Base-by-base conservation (phyloP, 35 echinoderm and acorn worm species). In the Lytechinus variegatus region DNA sequence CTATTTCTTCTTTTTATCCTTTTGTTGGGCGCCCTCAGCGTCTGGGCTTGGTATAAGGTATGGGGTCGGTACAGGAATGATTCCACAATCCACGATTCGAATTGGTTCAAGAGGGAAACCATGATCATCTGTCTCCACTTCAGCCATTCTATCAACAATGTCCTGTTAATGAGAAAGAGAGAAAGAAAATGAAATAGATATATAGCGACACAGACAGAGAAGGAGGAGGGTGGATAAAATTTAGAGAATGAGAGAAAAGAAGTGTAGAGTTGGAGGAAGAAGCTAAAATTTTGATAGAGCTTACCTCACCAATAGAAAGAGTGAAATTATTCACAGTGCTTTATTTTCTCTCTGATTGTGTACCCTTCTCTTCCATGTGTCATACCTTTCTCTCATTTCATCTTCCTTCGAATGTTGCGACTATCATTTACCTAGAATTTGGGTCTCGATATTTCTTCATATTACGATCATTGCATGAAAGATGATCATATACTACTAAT, bases 31-130 rank as follows among this genome's bases (percentile, higher is more conserved):
- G 8, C 14, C 16, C 53, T 94, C 66, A 51, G 29, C 92, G 27
- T 97, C 96, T n/a, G 96, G 95, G 16, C 96, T 89, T 27, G 96
- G 89, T 27, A 97, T 54, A 44, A 94, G 94, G 58, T 96, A 99
- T 33, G 96, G 98, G 51, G 96, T 95, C 14, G 92, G 96, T 4
- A 99, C 98, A 27, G 95, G 96, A 9, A 96, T 97, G 27, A 99
- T 94, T 4, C 98, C 98, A 52, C 98, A 96, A 61, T 99, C 97
- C 13, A 96, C 87, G 54, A 99, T 92, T 13, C 97, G 86, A 89
- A 99, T 95, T 24, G 97, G 97, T 87, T 96, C 94, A 5, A 95
- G 54, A 21, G 98, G 98, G 19, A 96, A 99, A 28, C 89, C 96
- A 53, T 52, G 33, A 8, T 99, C 95, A 55, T 99, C 97, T 0